phyloP scores from a whole-genome alignment of 1,140 invertebrate species.

The Acyrthosiphon pisum region DNA sequence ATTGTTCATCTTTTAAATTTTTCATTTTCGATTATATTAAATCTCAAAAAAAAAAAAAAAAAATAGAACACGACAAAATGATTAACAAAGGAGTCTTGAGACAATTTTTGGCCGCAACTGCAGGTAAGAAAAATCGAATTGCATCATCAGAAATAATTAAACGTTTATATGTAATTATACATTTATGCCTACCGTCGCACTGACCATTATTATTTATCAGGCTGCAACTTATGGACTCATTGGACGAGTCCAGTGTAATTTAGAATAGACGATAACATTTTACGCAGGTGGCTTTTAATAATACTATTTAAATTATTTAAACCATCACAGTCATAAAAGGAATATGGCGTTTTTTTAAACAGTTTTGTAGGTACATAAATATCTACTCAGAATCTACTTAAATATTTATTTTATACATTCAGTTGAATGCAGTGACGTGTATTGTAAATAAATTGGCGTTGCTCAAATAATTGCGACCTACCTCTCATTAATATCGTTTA shows the following conservation, averaged over 20 bases:
- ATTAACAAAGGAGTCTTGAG: conserved; percentile 29
- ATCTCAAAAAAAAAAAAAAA: neutral
- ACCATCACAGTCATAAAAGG: neutral
- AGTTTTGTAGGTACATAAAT: too few relatives aligned
- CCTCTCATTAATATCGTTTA: too few relatives aligned
- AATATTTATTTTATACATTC: neutral
- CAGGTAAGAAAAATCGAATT: conserved; percentile 39
- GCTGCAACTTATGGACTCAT: too few relatives aligned
- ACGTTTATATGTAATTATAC: too few relatives aligned
- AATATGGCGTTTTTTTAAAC: neutral
- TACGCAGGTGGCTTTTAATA: neutral
- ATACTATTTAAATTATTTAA: neutral
- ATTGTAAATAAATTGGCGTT: too few relatives aligned
- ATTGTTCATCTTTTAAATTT: neutral
- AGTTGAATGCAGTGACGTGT: neutral
- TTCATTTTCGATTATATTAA: neutral
- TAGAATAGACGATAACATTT: neutral
- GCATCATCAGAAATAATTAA: neutral
- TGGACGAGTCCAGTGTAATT: neutral
- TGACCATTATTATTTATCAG: neutral
- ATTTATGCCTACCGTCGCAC: neutral
- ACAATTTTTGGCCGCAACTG: conserved; percentile 29
- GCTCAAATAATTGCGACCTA: too few relatives aligned
- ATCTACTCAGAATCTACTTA: too few relatives aligned
- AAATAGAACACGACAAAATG: neutral